Evolutionary conservation across 2,113 vertebrate species (phyloP), one percentile per base, ranked within the genome.

Genomic region (Sinosuthora webbiana): DNA sequence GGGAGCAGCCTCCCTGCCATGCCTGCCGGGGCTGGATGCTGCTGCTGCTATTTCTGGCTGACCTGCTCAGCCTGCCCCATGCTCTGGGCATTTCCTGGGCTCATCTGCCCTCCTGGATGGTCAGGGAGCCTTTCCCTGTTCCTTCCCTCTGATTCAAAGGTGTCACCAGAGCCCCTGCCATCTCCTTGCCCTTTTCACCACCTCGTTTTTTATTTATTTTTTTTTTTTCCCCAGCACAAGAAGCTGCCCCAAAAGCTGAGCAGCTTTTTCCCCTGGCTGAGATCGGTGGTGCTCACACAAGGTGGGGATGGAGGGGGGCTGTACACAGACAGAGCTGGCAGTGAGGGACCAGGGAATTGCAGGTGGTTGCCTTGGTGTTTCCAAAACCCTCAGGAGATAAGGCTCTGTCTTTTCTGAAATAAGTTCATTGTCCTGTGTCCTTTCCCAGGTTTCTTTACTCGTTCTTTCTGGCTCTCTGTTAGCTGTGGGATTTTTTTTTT

Each of bases 21-120:
- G 94, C 87, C 83, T 69, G 80, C 81, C 83, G 75, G 33, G 39
- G 80, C 81, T 84, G 78, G 30, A 39, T 83, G 71, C 81, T 90
- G 89, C 94, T 94, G 91, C 94, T 94, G 91, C 96, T 97, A 83
- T 96, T 96, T 94, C 94, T 95, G 94, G 52, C 90, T 87, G 63
- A 87, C 39, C 35, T 80, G 84, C 88, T 88, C 89, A 30, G 78
- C 62, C 78, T 73, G 73, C 52, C 83, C 86, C 55, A 13, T 60
- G 63, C 89, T 67, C 60, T 6, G 42, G 87, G 83, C 76, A 1
- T 55, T 84, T 41, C 63, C 27, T 21, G 41, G 5, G 33, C 65
- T 52, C 79, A 33, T 39, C 65, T 2, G 1, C 68, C n/a, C 70
- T 82, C 49, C 39, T 0, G 4, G 23, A 17, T 10, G 24, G n/a